phyloP scores from a whole-genome alignment of 2,113 vertebrate species.

The Aythya baeri region DNA sequence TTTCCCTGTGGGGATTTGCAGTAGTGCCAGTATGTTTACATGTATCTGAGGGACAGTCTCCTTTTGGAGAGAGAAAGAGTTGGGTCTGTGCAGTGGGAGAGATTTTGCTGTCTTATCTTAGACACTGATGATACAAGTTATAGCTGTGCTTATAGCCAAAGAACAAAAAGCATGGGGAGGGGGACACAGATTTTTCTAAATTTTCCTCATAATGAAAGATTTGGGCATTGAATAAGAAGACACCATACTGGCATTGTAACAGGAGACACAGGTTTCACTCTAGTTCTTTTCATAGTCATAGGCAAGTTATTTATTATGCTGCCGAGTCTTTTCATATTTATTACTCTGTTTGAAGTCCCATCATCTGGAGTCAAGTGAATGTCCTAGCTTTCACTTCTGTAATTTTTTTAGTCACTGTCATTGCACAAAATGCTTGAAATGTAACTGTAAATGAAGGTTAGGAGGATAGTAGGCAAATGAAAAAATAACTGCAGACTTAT shows the following conservation, averaged over 20 bases:
- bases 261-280: background rate
- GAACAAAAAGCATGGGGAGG: background rate
- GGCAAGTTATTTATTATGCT: background rate
- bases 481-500: background rate
- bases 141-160: background rate
- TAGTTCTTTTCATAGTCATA: background rate
- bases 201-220: background rate
- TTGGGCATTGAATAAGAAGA: background rate
- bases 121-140: background rate
- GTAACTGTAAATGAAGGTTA: background rate
- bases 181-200: background rate
- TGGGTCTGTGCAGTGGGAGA: background rate
- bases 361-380: constrained; percentile 18
- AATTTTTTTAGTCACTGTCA: background rate
- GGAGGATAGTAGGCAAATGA: background rate
- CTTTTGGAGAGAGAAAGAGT: background rate
- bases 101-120: background rate
- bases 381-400: background rate
- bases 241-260: background rate
- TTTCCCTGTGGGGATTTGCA: rapidly evolving
- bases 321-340: background rate
- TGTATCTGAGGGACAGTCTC: background rate
- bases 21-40: background rate
- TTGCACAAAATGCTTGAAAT: background rate
- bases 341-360: background rate